Evolutionary conservation across 2,888 invertebrate species (phyloP).

Genomic region (Macrophya alboannulata): DNA sequence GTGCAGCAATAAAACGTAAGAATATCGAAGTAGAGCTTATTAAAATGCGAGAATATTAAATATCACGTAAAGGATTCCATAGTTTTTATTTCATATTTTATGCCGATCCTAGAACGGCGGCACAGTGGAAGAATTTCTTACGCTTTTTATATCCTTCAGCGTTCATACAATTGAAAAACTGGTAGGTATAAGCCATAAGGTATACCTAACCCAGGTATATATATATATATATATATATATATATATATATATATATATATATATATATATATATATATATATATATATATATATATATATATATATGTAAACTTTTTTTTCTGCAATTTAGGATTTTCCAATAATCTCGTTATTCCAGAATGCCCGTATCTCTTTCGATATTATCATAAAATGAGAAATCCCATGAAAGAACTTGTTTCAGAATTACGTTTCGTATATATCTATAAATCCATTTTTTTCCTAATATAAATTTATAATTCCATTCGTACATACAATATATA

Average conservation of each 20-base stretch:
- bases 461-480: background rate
- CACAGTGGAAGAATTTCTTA: background rate
- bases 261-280: too few species aligned
- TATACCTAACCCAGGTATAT: background rate
- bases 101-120: background rate
- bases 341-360: constrained; percentile 19
- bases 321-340: constrained; percentile 3
- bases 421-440: background rate
- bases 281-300: too few species aligned
- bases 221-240: too few species aligned
- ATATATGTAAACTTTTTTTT: background rate
- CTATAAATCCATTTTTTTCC: background rate
- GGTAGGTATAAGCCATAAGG: background rate
- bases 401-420: background rate
- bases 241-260: too few species aligned
- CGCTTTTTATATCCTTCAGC: constrained; percentile 15
- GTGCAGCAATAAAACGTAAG: background rate
- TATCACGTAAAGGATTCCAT: constrained; percentile 21
- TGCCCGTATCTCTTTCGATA: background rate
- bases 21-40: constrained; percentile 22
- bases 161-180: constrained; percentile 6
- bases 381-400: background rate
- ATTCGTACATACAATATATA: background rate
- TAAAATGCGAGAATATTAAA: constrained; percentile 35
- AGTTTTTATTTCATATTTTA: constrained; percentile 42